Evolutionary conservation across 2,113 vertebrate species (phyloP).

Genomic region (Girardinichthys multiradiatus): DNA sequence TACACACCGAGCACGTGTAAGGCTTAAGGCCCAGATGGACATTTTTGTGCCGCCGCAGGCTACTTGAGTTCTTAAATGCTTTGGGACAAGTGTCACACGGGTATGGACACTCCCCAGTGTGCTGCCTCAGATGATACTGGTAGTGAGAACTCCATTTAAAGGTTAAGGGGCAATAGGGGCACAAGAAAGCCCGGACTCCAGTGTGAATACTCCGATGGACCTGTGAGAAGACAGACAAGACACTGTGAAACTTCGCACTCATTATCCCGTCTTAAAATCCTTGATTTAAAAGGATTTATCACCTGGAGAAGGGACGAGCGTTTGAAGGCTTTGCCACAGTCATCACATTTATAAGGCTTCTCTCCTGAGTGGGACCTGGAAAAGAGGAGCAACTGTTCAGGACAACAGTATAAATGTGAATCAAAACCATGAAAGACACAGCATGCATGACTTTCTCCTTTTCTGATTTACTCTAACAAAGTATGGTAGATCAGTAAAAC

Average conservation of each 20-base stretch:
- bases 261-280: background rate
- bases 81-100: constrained; percentile 88
- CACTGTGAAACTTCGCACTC: background rate
- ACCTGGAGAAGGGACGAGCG: constrained; percentile 90
- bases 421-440: background rate
- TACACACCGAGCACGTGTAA: constrained; percentile 85
- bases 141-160: constrained; percentile 97
- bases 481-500: background rate
- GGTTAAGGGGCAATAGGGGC: constrained; percentile 88
- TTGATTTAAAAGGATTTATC: constrained; percentile 51
- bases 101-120: constrained; percentile 92
- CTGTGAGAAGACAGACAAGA: constrained; percentile 43
- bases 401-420: background rate
- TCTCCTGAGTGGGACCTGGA: constrained; percentile 90
- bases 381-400: constrained; percentile 31
- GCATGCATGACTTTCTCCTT: background rate
- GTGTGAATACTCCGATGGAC: constrained; percentile 88
- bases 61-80: constrained; percentile 93
- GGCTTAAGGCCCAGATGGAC: constrained; percentile 90
- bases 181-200: constrained; percentile 88
- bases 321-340: constrained; percentile 93
- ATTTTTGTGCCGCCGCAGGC: constrained; percentile 90
- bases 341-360: constrained; percentile 89
- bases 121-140: constrained; percentile 94
- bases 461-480: background rate